These are phyloP conservation scores for Xyrichtys novacula DNA, from an alignment of 2,797 vertebrate genomes.

Conservation along the genomic window DNA sequence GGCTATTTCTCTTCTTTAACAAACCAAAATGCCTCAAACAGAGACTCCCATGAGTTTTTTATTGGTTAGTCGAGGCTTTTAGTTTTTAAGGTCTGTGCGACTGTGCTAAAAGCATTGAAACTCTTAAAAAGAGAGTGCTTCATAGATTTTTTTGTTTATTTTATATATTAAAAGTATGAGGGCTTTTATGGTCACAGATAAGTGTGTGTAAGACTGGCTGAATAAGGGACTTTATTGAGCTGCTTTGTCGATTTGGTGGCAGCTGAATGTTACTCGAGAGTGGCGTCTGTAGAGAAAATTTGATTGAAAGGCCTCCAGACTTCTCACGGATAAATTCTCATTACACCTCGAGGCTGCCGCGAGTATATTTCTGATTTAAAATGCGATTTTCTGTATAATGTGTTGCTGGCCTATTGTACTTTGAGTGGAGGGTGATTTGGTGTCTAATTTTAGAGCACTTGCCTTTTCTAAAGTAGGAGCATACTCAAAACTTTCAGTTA, in stretches of 20 bases:
- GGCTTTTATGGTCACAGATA: neutral
- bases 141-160: neutral
- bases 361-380: neutral
- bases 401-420: neutral
- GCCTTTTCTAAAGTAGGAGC: neutral
- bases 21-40: too few species aligned
- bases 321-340: slow-evolving; percentile 19
- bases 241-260: slow-evolving; percentile 4
- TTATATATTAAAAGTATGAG: neutral
- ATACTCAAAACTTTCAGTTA: slow-evolving; percentile 6
- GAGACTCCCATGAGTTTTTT: too few species aligned
- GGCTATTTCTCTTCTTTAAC: too few species aligned
- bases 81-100: neutral
- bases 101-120: neutral
- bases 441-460: neutral
- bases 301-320: slow-evolving; percentile 20
- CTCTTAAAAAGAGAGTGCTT: neutral
- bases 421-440: neutral
- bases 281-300: slow-evolving; percentile 17
- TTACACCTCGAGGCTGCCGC: neutral
- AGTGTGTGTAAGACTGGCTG: slow-evolving; percentile 3
- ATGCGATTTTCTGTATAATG: neutral
- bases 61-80: too few species aligned
- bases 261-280: slow-evolving; percentile 2
- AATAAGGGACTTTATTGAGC: neutral